Percentiles rank a stretch among this genome's conserved stretches.
Conservation (phyloP, 2,113 vertebrate species). For the Paradoxurus hermaphroditus region DNA sequence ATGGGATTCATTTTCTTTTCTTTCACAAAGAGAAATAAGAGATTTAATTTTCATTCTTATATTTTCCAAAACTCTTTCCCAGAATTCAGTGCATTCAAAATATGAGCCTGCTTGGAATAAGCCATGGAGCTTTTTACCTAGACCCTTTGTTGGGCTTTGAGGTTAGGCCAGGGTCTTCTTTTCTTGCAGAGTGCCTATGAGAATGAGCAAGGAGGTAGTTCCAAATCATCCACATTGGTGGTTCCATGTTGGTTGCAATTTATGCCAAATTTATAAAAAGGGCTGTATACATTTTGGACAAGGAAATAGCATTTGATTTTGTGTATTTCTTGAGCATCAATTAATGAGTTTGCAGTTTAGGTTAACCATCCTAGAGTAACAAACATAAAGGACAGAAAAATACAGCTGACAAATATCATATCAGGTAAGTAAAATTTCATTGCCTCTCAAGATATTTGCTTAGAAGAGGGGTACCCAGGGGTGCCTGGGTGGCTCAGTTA, state of each 20-base stretch:
- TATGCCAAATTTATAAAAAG: background rate
- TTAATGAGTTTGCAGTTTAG: background rate
- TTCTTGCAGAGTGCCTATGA: background rate
- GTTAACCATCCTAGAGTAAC: background rate
- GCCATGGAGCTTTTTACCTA: background rate
- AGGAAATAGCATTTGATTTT: background rate
- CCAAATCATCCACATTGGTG: too few species aligned
- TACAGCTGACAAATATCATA: background rate
- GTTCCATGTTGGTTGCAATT: background rate
- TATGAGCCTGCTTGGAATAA: background rate
- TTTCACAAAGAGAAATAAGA: background rate
- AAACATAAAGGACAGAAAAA: background rate
- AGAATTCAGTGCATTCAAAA: background rate
- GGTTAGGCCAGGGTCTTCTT: background rate
- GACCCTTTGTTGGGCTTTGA: background rate
- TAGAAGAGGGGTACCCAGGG: too few species aligned
- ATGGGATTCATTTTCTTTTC: background rate
- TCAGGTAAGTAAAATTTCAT: background rate
- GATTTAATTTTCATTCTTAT: background rate
- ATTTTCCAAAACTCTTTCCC: background rate
- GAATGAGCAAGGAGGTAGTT: background rate
- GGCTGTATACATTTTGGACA: background rate
- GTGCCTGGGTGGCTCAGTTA: too few species aligned
- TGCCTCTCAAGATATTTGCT: background rate
- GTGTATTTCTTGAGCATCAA: background rate